Conservation (phyloP, 2,888 invertebrate genomes). For the Pammene fasciana region DNA sequence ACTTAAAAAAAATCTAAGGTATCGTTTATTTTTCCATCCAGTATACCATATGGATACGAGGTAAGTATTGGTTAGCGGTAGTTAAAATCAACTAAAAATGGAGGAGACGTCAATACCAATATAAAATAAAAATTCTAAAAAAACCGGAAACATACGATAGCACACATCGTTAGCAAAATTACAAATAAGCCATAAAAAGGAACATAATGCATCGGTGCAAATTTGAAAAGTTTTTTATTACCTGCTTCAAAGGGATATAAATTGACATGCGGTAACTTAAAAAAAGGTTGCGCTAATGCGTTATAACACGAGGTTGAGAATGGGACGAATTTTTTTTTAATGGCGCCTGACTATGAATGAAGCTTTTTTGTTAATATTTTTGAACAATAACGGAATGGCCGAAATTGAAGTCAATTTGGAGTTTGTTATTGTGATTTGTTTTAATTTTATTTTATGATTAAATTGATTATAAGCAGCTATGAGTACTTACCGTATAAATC, state of each 20-base stretch:
- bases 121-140: conserved; percentile 45
- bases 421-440: too few relatives aligned
- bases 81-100: conserved; percentile 2
- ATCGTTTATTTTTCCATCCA: conserved; percentile 15
- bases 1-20: neutral
- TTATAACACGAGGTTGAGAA: conserved; percentile 61
- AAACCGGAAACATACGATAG: conserved; percentile 66
- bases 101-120: neutral
- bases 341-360: conserved; percentile 31
- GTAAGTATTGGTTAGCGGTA: too few relatives aligned
- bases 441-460: too few relatives aligned
- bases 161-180: conserved; percentile 72
- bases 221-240: conserved; percentile 61
- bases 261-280: conserved; percentile 67
- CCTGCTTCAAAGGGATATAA: conserved; percentile 54
- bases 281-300: conserved; percentile 67
- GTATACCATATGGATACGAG: conserved; percentile 22
- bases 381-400: neutral
- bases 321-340: conserved; percentile 44
- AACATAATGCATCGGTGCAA: conserved; percentile 68
- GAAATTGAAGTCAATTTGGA: too few relatives aligned
- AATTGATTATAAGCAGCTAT: too few relatives aligned
- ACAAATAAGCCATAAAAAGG: conserved; percentile 68
- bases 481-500: too few relatives aligned
- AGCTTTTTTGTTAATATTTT: conserved; percentile 1